Percentiles rank a stretch among this genome's conserved stretches.
phyloP scores from a whole-genome alignment of 2,888 invertebrate species.

The Drosophila peninsularis region DNA sequence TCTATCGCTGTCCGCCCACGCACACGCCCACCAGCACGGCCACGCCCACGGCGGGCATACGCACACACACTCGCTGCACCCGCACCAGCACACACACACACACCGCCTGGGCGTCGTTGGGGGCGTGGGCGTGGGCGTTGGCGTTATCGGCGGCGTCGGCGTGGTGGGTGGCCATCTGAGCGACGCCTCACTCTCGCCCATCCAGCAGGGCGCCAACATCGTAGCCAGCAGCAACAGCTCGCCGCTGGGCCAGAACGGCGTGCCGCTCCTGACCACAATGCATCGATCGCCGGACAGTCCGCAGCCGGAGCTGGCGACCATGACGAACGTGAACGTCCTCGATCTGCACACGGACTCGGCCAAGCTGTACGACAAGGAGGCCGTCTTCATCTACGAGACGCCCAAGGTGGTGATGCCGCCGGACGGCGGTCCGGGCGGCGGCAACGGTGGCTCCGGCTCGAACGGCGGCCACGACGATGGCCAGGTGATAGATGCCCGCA shows the following conservation, averaged over 20 bases:
- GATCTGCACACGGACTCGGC: conserved; percentile 86
- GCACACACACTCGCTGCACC: conserved; percentile 55
- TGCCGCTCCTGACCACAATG: conserved; percentile 82
- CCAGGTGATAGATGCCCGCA: conserved; percentile 84
- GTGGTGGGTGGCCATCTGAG: conserved; percentile 67
- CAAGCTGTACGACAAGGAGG: conserved; percentile 84
- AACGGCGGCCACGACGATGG: conserved; percentile 75
- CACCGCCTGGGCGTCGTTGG: conserved; percentile 48
- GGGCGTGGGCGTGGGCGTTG: conserved; percentile 66
- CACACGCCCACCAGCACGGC: conserved; percentile 49
- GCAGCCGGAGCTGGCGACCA: conserved; percentile 92
- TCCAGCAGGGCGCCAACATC: conserved; percentile 73
- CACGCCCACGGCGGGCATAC: conserved; percentile 49
- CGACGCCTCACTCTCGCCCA: conserved; percentile 70
- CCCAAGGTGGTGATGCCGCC: conserved; percentile 82
- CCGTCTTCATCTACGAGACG: conserved; percentile 84
- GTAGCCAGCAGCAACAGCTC: conserved; percentile 73
- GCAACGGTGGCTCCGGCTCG: conserved; percentile 28
- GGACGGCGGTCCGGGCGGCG: conserved; percentile 46
- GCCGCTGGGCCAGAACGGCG: conserved; percentile 79
- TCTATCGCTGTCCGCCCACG: conserved; percentile 73
- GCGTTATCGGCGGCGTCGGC: conserved; percentile 50
- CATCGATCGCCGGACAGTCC: conserved; percentile 87
- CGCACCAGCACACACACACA: conserved; percentile 43
- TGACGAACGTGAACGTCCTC: conserved; percentile 94